Conservation (phyloP, 2,113 vertebrate species). For the Taxidea taxus region DNA sequence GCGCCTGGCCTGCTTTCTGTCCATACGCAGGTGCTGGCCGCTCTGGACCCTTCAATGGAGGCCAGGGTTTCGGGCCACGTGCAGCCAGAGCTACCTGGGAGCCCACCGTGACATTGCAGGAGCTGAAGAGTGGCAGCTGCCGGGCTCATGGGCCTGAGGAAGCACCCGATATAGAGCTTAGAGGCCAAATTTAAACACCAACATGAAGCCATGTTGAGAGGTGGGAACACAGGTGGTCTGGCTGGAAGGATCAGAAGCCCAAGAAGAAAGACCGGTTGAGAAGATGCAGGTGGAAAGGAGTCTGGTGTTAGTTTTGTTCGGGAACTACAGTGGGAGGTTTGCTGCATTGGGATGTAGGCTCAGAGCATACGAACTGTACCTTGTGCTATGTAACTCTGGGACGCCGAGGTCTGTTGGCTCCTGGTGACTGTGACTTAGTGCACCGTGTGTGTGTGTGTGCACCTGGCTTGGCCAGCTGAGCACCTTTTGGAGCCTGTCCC, state of each 20-base stretch:
- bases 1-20: background rate
- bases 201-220: background rate
- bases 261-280: background rate
- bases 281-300: background rate
- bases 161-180: background rate
- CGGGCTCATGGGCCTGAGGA: background rate
- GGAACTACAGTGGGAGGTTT: background rate
- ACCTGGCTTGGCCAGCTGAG: background rate
- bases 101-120: background rate
- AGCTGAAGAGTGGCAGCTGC: background rate
- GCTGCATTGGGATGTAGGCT: background rate
- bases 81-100: background rate
- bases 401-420: background rate
- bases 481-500: background rate
- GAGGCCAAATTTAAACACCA: background rate
- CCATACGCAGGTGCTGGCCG: background rate
- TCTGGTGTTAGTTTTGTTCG: background rate
- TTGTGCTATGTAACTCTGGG: background rate
- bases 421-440: background rate
- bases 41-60: background rate
- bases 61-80: background rate
- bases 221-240: background rate
- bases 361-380: background rate
- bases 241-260: background rate
- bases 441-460: background rate